Conservation (phyloP, 2,113 vertebrate species). For the Nipponia nippon region DNA sequence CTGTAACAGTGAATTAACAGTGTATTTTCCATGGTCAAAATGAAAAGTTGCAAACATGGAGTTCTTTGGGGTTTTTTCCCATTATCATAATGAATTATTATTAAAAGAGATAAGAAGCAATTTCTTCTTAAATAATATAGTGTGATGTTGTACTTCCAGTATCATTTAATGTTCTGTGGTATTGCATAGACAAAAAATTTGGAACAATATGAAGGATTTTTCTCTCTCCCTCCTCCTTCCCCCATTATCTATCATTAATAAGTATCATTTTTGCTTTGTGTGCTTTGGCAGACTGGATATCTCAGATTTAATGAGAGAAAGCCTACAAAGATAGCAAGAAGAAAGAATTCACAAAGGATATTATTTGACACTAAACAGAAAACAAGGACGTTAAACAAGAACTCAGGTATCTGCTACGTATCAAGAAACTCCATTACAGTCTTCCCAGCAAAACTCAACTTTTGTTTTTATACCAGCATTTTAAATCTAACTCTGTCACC, state of each 20-base stretch:
- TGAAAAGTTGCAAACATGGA: not conserved
- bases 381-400: not conserved
- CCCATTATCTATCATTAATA: not conserved
- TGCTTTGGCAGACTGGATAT: not conserved
- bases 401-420: not conserved
- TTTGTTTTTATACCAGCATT: not conserved
- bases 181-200: not conserved
- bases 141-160: not conserved
- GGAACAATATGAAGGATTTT: not conserved
- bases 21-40: not conserved
- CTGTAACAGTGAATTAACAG: not conserved
- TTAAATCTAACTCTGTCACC: not conserved
- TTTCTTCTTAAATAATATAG: not conserved
- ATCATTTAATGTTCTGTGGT: not conserved
- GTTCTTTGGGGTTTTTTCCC: not conserved
- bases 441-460: not conserved
- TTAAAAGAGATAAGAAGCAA: not conserved
- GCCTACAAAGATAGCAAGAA: not conserved
- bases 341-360: not conserved
- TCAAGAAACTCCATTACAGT: not conserved
- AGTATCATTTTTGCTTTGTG: not conserved
- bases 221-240: not conserved
- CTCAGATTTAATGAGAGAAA: conserved; percentile 5
- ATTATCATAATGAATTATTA: not conserved
- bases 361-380: not conserved